Conservation (phyloP, 2,888 invertebrate genomes). For the Thysanoteuthis rhombus region DNA sequence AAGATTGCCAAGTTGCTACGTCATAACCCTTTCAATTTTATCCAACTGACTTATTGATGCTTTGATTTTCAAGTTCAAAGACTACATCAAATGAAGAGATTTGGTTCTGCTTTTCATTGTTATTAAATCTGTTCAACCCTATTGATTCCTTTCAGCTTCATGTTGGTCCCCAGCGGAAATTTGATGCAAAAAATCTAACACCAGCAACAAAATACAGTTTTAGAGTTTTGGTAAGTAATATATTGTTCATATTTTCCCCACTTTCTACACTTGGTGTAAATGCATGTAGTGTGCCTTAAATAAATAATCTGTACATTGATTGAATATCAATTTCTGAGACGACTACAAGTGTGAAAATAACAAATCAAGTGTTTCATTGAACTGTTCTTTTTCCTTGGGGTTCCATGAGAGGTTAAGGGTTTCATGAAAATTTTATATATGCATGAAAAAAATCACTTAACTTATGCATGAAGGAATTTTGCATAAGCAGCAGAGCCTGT, state of each 20-base stretch:
- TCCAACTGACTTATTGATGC: background rate
- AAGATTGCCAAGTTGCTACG: no score
- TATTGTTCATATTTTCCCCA: background rate
- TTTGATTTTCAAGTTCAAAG: background rate
- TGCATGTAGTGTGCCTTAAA: background rate
- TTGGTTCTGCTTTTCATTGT: background rate
- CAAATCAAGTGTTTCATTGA: no score
- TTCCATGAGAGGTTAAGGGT: no score
- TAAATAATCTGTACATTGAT: background rate
- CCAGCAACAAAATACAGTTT: conserved; percentile 86
- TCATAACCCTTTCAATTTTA: background rate
- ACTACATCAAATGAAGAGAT: background rate
- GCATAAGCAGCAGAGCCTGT: no score
- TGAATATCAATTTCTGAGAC: background rate
- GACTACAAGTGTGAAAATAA: no score
- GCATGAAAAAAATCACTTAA: no score
- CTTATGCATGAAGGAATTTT: no score
- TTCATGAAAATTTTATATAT: no score
- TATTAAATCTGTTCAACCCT: background rate
- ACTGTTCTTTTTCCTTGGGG: no score
- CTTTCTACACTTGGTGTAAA: background rate
- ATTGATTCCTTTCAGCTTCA: conserved; percentile 56
- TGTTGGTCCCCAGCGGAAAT: conserved; percentile 65
- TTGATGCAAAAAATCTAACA: conserved; percentile 78
- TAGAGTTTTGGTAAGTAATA: conserved; percentile 73